Base-by-base conservation (phyloP, 1,140 invertebrate genomes). In the Aphaenogaster ashmeadi region DNA sequence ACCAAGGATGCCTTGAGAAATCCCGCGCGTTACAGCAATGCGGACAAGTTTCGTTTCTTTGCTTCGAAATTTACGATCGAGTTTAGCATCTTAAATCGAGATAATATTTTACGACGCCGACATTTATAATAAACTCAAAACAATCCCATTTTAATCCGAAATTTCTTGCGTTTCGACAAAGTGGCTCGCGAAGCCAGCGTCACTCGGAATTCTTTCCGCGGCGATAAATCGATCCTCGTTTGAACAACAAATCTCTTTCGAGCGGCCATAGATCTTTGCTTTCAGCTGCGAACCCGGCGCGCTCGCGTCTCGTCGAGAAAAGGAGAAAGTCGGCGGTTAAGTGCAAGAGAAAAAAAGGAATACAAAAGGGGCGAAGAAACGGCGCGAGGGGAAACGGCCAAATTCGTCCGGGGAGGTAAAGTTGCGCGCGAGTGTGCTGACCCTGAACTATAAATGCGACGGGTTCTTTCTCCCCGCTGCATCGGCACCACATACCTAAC, bases 381-480 rank as follows among this genome's bases (percentile, higher is more conserved):
- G 47, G 15, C 33, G n/a, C 2, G 38, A 64, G 33, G 56, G 18
- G 79, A 75, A 44, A 44, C 41, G 77, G 38, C 75, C 81, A 69
- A 91, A 87, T 90, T 85, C 74, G 88, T 77, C 41, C 77, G 66
- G 8, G 50, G n/a, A 47, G 18, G 33, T 52, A 54, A 72, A 66
- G 84, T 72, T 72, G 80, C 58, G 87, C 84, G 62, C 69, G 67
- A 79, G 88, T 92, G 75, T 86, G 87, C 87, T 91, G 92, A 93
- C 92, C 92, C 92, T 93, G 92, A 93, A 93, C 92, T 93, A 93
- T 90, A 93, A 93, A 92, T 87, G 90, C 89, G 77, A 84, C 69
- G 64, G 87, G 62, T 86, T 87, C 90, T 91, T 92, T 91, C 84
- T 87, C 62, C 80, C 9, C 64, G 77, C 44, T 69, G 71, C 62